Evolutionary conservation across 2,113 vertebrate genomes (phyloP).

Genomic region (Albula goreensis): DNA sequence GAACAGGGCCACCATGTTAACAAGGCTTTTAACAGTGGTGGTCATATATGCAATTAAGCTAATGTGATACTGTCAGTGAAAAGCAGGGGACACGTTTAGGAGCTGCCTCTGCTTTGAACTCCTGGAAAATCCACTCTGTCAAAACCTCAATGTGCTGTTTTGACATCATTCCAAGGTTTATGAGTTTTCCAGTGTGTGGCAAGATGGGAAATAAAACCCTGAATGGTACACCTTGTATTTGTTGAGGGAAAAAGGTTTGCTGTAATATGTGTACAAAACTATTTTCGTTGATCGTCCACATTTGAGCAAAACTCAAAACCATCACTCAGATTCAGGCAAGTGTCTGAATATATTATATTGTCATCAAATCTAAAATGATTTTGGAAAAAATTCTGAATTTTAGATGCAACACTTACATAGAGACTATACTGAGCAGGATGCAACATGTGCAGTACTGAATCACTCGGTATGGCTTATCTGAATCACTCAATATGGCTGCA

Average conservation of each 20-base stretch:
- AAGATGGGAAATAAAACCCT: neutral
- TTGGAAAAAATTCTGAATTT: too few species aligned
- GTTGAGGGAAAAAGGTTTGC: neutral
- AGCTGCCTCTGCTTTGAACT: constrained; percentile 17
- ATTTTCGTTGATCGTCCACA: neutral
- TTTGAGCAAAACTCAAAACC: neutral
- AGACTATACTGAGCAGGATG: too few species aligned
- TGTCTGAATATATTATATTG: too few species aligned
- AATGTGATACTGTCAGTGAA: constrained; percentile 22
- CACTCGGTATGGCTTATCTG: too few species aligned
- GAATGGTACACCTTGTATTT: constrained; percentile 8
- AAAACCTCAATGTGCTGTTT: constrained; percentile 17
- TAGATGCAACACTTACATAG: too few species aligned
- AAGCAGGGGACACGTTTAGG: neutral
- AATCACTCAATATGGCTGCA: too few species aligned
- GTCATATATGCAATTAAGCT: constrained; percentile 30
- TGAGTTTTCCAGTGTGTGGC: constrained; percentile 5
- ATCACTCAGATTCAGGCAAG: too few species aligned
- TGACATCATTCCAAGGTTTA: constrained; percentile 26
- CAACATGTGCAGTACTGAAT: too few species aligned
- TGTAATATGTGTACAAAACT: neutral
- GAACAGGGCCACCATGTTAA: constrained; percentile 7
- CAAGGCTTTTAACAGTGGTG: constrained; percentile 21
- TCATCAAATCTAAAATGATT: too few species aligned
- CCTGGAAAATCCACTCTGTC: constrained; percentile 28